phyloP scores from a whole-genome alignment of 1,140 invertebrate species.

The Heliothis virescens region DNA sequence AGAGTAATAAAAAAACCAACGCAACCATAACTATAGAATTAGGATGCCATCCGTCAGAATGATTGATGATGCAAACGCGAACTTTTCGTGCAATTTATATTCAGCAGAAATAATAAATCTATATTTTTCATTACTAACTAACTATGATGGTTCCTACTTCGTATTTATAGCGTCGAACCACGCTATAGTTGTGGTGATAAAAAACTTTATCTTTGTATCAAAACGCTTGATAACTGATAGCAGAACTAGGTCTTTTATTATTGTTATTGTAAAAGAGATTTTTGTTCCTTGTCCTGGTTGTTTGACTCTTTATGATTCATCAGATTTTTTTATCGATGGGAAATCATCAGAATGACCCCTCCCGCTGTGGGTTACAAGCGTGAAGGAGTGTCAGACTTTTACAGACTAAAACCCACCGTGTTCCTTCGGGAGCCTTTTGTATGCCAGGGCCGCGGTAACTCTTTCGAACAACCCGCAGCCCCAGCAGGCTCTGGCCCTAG shows the following conservation, averaged over 20 bases:
- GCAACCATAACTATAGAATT: too few species aligned
- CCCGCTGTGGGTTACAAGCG: too few species aligned
- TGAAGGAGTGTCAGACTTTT: too few species aligned
- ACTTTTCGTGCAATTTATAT: neutral
- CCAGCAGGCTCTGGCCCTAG: too few species aligned
- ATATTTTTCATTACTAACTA: constrained; percentile 13
- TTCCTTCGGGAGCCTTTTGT: too few species aligned
- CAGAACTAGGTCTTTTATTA: constrained; percentile 38
- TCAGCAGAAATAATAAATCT: neutral
- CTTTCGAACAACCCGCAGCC: too few species aligned
- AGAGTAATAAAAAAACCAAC: too few species aligned
- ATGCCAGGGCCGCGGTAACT: too few species aligned
- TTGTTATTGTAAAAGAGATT: constrained; percentile 7
- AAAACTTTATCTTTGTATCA: constrained; percentile 46
- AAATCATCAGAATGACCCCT: too few species aligned
- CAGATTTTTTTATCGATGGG: too few species aligned
- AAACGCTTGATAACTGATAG: constrained; percentile 38
- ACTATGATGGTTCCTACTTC: neutral
- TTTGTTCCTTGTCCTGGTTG: neutral
- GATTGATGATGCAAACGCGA: constrained; percentile 10
- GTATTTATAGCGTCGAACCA: constrained; percentile 18
- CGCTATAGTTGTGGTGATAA: constrained; percentile 6
- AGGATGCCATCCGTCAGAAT: constrained; percentile 28
- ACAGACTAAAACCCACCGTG: too few species aligned
- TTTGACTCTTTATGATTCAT: too few species aligned